Evolutionary conservation across 2,113 vertebrate genomes (phyloP), one percentile per base, ranked within the genome.

Genomic region (Hepsetus odoe): DNA sequence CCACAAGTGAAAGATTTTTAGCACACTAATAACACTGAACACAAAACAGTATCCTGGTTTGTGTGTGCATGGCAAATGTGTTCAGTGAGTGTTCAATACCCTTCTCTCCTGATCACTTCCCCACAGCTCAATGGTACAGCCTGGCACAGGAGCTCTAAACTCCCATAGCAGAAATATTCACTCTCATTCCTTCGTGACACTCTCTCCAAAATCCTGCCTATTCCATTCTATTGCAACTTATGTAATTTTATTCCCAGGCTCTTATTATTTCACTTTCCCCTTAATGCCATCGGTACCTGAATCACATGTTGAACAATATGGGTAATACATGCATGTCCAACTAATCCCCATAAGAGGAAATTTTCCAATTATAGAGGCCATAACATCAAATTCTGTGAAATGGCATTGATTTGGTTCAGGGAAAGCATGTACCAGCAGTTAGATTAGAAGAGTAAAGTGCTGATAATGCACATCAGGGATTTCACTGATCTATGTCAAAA

Each of bases 161-260:
- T 12, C 14, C 58, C 32, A 30, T 5, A 46, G 46, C 58, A 68
- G 32, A 32, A 68, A 26, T 53, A 32, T 28, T 9, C 24, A 24
- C 35, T 9, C 28, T 14, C 28, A 2, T 13, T 32, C 26, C 1
- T 16, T 20, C 18, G 3, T n/a, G 16, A 64, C 16, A 11, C 20
- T 61, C 30, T 61, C 22, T 30, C 51, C 61, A 12, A 58, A 16
- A 12, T 24, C 28, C 44, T 35, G 35, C n/a, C 24, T 67, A 30
- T 53, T 55, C 33, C 62, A 55, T 56, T 67, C 53, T 18, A 42
- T 55, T 22, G 2, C 6, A 42, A 56, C 22, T 7, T 30, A 33
- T 12, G 20, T 56, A 46, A 56, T 67, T 76, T 67, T 26, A 67
- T 76, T 67, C 24, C 59, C 61, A 20, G 20, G 59, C 35, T 66